These are phyloP conservation scores for Agrotis clavis DNA, from an alignment of 2,888 invertebrate genomes.

Conservation along the genomic window DNA sequence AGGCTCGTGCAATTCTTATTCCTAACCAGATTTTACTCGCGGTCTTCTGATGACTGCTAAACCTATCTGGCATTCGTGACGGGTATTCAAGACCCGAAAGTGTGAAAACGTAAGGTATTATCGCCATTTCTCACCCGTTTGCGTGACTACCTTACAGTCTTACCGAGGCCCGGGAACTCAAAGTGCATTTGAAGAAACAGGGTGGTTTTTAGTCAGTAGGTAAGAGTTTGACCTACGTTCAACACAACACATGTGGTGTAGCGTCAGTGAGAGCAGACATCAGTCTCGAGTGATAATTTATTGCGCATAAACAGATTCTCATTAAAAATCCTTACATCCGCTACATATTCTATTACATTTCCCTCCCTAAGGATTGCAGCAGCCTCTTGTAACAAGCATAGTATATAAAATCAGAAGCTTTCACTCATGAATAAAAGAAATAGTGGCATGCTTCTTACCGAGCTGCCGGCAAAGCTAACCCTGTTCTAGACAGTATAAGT, in stretches of 20 bases:
- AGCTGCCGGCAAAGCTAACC: constrained; percentile 17
- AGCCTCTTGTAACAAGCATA: constrained; percentile 14
- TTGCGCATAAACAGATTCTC: too few species aligned
- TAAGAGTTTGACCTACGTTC: too few species aligned
- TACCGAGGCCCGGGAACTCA: too few species aligned
- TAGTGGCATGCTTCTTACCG: neutral
- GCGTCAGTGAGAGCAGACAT: neutral
- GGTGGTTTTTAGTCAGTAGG: too few species aligned
- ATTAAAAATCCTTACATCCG: neutral
- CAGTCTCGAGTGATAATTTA: neutral
- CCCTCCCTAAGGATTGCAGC: constrained; percentile 8
- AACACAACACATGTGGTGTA: too few species aligned
- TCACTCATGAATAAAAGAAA: constrained; percentile 31
- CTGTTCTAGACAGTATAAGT: constrained; percentile 4
- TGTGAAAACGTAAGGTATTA: neutral
- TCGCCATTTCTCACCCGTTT: neutral
- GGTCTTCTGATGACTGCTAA: too few species aligned
- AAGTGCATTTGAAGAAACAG: too few species aligned
- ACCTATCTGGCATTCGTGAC: neutral
- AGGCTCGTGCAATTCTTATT: too few species aligned
- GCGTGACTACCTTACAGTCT: too few species aligned
- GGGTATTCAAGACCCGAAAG: neutral
- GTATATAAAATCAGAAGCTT: constrained; percentile 14
- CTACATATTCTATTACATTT: neutral
- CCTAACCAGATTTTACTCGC: too few species aligned